Evolutionary conservation across 2,797 vertebrate genomes (phyloP).

Genomic region (Heteromormyrus szaboi): DNA sequence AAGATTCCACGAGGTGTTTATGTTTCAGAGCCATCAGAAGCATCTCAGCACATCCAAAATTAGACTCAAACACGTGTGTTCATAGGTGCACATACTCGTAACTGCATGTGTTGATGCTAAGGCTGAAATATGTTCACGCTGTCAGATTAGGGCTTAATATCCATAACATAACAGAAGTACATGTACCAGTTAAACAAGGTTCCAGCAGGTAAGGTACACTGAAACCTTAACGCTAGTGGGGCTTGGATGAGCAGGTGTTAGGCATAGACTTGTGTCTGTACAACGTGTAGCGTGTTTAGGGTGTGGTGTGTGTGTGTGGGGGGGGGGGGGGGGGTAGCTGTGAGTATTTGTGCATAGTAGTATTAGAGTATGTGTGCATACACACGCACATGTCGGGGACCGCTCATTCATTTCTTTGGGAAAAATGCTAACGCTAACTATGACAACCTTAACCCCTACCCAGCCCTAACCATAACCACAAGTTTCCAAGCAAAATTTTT

Average conservation of each 20-base stretch:
- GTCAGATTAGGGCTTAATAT: not conserved
- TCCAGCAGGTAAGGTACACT: not conserved
- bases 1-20: not conserved
- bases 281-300: not conserved
- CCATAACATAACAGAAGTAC: not conserved
- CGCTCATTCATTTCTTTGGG: not conserved
- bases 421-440: not conserved
- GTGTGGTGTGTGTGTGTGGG: not conserved
- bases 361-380: not conserved
- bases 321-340: not conserved
- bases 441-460: not conserved
- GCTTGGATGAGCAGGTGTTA: constrained; percentile 2
- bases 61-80: not conserved
- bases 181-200: not conserved
- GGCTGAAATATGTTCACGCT: not conserved
- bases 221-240: not conserved
- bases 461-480: not conserved
- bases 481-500: not conserved
- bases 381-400: not conserved
- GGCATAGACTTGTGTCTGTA: not conserved
- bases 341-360: not conserved
- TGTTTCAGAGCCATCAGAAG: not conserved
- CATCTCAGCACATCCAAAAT: not conserved
- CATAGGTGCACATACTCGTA: not conserved
- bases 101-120: no score